Evolutionary conservation across 2,113 vertebrate genomes (phyloP).

Genomic region (Hippocampus zosterae): DNA sequence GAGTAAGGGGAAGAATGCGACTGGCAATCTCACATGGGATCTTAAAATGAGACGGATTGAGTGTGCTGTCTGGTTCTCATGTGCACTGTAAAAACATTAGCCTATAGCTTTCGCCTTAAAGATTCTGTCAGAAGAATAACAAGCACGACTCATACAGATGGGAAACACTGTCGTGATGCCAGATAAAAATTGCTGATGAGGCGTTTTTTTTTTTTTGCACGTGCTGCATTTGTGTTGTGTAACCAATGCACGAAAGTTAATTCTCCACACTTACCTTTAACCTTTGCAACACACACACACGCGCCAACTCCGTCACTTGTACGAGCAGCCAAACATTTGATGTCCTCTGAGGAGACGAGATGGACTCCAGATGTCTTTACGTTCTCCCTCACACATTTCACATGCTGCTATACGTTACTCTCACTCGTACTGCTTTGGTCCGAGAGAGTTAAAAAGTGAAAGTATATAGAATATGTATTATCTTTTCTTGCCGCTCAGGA

Average conservation of each 20-base stretch:
- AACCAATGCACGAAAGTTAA: neutral
- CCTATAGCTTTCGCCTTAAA: constrained; percentile 15
- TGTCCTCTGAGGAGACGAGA: constrained; percentile 44
- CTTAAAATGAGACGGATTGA: constrained; percentile 41
- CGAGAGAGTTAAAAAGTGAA: constrained; percentile 6
- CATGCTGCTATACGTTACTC: constrained; percentile 38
- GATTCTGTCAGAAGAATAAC: constrained; percentile 10
- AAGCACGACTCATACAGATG: neutral
- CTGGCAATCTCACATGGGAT: constrained; percentile 39
- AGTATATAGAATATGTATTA: neutral
- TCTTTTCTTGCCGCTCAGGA: constrained; percentile 56
- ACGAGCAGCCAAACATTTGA: constrained; percentile 43
- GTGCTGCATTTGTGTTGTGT: neutral
- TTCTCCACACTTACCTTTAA: constrained; percentile 27
- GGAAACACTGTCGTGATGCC: neutral
- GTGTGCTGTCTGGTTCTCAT: constrained; percentile 24
- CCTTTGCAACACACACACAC: constrained; percentile 19
- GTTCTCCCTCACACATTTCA: constrained; percentile 38
- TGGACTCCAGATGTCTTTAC: constrained; percentile 62
- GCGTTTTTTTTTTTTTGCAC: neutral
- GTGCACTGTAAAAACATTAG: constrained; percentile 19
- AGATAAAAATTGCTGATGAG: neutral
- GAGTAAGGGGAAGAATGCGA: constrained; percentile 25
- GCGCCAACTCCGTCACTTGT: constrained; percentile 21
- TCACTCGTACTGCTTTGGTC: constrained; percentile 34